A percentile compares a stretch with the other conserved stretches of the same genome.
phyloP scores from a whole-genome alignment of 2,797 vertebrate species.

The Ceryle rudis region DNA sequence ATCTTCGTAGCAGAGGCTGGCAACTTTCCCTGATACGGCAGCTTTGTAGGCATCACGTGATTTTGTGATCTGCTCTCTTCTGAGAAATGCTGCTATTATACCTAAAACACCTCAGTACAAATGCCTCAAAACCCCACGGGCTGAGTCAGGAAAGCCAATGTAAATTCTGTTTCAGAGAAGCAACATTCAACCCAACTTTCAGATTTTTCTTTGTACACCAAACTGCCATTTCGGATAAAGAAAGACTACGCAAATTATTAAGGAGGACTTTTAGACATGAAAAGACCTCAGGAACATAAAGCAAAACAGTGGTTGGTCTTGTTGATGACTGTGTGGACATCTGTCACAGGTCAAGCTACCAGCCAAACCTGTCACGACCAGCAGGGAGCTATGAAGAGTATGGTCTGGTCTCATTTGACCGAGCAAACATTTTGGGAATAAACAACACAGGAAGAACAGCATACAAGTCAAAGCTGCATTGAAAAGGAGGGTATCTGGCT shows the following conservation, averaged over 20 bases:
- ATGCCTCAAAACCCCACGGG: background rate
- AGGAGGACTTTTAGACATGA: background rate
- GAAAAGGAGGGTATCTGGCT: background rate
- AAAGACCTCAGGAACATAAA: slow-evolving; percentile 12
- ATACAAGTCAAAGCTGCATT: background rate
- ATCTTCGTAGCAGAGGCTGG: background rate
- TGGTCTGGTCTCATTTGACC: background rate
- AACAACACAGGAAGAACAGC: background rate
- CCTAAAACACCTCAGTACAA: background rate
- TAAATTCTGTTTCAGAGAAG: background rate
- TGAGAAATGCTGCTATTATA: background rate
- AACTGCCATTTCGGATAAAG: background rate
- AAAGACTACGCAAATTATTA: background rate
- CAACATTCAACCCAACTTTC: background rate
- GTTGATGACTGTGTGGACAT: background rate
- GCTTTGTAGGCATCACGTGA: background rate
- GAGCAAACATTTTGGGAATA: background rate
- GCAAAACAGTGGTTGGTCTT: slow-evolving; percentile 42
- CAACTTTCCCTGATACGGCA: background rate
- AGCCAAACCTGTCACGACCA: slow-evolving; percentile 31
- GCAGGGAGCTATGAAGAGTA: slow-evolving; percentile 10
- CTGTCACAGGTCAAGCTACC: slow-evolving; percentile 45
- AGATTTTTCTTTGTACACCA: background rate
- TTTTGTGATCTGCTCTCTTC: background rate
- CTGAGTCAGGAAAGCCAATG: background rate